Evolutionary conservation across 2,113 vertebrate species (phyloP), one percentile per base, ranked within the genome.

Genomic region (Xiphophorus hellerii): DNA sequence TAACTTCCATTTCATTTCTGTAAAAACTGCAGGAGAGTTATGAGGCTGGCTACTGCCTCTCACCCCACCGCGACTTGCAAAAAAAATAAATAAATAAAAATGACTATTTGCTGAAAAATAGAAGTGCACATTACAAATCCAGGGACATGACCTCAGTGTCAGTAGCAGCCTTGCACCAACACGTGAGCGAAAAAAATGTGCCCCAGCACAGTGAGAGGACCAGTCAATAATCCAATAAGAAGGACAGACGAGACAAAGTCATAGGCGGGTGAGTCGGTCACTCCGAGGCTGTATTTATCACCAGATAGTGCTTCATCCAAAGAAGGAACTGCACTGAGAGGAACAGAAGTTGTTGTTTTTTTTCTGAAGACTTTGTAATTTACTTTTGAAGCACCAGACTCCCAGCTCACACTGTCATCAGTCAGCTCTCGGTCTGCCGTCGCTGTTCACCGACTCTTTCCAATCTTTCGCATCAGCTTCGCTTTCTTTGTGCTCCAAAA

Each of bases 151-250:
- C 83, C 81, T 87, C 67, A 28, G 63, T 72, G 71, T 76, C 51
- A 69, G 62, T 64, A 78, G 67, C 67, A 74, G 44, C 60, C 58
- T 81, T 64, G 35, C 31, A 77, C 65, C 48, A 73, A 73, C 71
- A 78, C 37, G 7, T 33, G 48, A 73, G 68, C 17, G 65, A 44
- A 83, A 66, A 25, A 48, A 51, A 68, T 44, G n/a, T 69, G 39
- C 65, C 76, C 67, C 14, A n/a, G 80, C 76, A 44, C 80, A 71
- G 44, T 67, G 71, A 84, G 86, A 83, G 71, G 74, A 77, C 73
- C 15, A 62, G 83, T 85, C 89, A 80, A 85, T 92, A 90, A 89
- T 88, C 84, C 67, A 14, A 88, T 85, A 84, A 86, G 77, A 63
- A 81, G 74, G 80, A 85, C 78, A 79, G 86, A 66, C 11, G 17